Evolutionary conservation across 2,888 invertebrate species (phyloP).

Genomic region (Leptinotarsa tumamoca): DNA sequence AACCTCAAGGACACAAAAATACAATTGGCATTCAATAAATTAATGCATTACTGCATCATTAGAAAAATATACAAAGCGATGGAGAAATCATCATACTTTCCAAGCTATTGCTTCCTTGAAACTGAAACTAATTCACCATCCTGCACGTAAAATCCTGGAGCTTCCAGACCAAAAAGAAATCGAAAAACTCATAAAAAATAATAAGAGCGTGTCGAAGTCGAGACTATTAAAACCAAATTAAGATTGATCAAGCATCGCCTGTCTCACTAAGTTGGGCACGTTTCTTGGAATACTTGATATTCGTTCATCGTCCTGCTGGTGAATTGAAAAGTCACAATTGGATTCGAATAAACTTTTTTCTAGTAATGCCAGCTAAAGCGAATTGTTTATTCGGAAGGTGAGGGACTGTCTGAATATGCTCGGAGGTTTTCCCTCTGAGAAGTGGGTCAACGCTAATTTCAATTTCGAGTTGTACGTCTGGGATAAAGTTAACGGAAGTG

Average conservation of each 20-base stretch:
- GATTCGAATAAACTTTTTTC: conserved; percentile 5
- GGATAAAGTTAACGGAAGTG: no score
- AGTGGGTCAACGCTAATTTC: neutral
- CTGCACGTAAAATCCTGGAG: no score
- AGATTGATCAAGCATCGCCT: conserved; percentile 35
- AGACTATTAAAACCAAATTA: conserved; percentile 32
- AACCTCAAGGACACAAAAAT: no score
- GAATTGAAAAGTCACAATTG: conserved; percentile 5
- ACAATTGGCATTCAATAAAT: no score
- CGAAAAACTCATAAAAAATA: conserved; percentile 23
- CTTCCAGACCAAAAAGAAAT: no score
- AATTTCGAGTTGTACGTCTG: neutral
- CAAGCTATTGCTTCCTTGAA: no score
- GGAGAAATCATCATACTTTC: no score
- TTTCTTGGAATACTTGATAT: conserved; percentile 19
- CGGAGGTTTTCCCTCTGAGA: neutral
- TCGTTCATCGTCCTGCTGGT: neutral
- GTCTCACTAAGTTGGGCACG: conserved; percentile 30
- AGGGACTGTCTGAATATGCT: neutral
- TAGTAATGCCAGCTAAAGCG: neutral
- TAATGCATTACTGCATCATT: no score
- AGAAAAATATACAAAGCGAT: no score
- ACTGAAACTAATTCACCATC: no score
- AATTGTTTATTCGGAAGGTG: conserved; percentile 5
- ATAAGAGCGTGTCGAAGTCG: conserved; percentile 6